Evolutionary conservation across 2,888 invertebrate genomes (phyloP), one percentile per base, ranked within the genome.

Genomic region (Mythimna pallens): DNA sequence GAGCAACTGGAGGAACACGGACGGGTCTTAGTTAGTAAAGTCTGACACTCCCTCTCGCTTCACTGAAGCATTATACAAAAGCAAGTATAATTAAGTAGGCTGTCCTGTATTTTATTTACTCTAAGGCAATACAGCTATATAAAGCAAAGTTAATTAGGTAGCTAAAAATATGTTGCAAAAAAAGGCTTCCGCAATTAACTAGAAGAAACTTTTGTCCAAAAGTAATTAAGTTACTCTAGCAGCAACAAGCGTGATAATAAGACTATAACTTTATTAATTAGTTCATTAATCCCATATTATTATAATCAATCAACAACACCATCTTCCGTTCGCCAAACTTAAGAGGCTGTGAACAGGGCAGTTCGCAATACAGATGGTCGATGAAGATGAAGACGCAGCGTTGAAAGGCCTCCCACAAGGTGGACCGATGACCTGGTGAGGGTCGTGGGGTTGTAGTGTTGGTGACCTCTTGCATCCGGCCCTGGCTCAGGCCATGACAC

Each of bases 241-340:
- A 1, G 20, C 20, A 36, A n/a, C 47, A n/a, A 22, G 1, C 22
- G 20, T 20, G 10, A 59, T 59, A 25, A 66, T 76, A 52, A 43
- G 8, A 52, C 14, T 17, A 57, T 25, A 75, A 78, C 62, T 47
- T 58, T 58, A 70, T 63, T 22, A 54, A 59, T 78, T 54, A 30
- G 36, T 10, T 30, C 20, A 71, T 76, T 54, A 72, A 22, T 14
- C 3, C 22, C 14, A 54, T 54, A 59, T 30, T 43, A 52, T 20
- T 6, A n/a, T 25, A 50, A n/a, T 14, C 12, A 34, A 40, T 50
- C 43, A 64, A 58, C 52, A 78, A 8, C 22, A 30, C 25, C 1
- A 0, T 50, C 17, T 52, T 70, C n/a, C 25, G 0, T 34, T 47
- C 25, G 9, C n/a, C 25, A 25, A 55, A 78, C 17, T 52, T 54